Evolutionary conservation across 1,140 invertebrate genomes (phyloP), one percentile per base, ranked within the genome.

Genomic region (Drosophila orosa): DNA sequence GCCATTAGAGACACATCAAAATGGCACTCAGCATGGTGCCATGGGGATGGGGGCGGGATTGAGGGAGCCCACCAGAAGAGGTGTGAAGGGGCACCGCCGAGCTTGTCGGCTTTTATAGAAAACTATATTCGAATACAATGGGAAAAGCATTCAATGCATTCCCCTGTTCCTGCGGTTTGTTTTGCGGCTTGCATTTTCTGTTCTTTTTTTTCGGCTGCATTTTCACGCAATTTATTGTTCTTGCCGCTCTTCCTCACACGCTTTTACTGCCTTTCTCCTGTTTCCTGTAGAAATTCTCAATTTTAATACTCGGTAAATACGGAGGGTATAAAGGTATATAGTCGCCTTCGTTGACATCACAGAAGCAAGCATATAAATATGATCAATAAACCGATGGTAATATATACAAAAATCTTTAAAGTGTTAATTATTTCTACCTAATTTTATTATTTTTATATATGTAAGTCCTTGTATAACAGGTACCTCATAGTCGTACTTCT

Each of bases 1-100:
- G 84, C 84, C 83, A 87, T 87, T 87, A 87, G 83, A 87, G 83
- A 87, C 83, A 87, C 84, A 87, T 87, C 84, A 83, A 87, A 87
- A 86, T 87, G 82, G 83, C 82, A 86, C 83, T 86, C 75, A 87
- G 63, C 57, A 65, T 62, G 67, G 45, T 25, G 39, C 42, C 27
- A 31, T 12, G 40, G 17, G 33, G 44, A 3, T n/a, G 9, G 27
- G 12, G 17, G 27, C 5, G 3, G 48, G 6, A 56, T 40, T 39
- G 31, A 45, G 39, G 47, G 1, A 44, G 31, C 45, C n/a, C 50
- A 31, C 15, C 24, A 42, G 33, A n/a, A 19, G 39, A 50, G 40
- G 33, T 60, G 39, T 33, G 31, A 50, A 40, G 17, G 33, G 10
- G 25, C 29, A 47, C 25, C 42, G 37, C 9, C 57, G 59, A 47